A percentile compares a stretch with the other conserved stretches of the same genome.
Evolutionary conservation across 2,113 vertebrate species (phyloP).

Genomic region (Lepus americanus): DNA sequence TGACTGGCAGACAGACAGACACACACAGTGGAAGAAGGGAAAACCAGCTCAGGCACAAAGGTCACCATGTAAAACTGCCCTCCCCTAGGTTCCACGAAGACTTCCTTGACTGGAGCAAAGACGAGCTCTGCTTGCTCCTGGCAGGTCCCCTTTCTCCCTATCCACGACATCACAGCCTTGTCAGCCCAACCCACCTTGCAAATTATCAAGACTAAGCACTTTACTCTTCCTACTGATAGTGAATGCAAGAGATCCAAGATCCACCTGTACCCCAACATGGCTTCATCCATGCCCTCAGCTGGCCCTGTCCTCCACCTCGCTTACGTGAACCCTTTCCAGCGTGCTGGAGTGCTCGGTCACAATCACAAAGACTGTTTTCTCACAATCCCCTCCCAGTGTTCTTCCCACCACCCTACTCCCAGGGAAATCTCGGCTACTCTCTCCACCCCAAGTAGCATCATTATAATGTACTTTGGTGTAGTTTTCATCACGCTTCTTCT

Average conservation of each 20-base stretch:
- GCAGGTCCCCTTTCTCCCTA: neutral
- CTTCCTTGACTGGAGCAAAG: neutral
- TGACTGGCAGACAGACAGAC: neutral
- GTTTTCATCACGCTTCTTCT: conserved; percentile 52
- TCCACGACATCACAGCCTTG: neutral
- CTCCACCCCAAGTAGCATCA: neutral
- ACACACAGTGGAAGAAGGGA: neutral
- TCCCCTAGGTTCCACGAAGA: neutral
- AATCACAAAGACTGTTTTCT: neutral
- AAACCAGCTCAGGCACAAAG: neutral
- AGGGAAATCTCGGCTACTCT: neutral
- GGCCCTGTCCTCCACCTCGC: neutral
- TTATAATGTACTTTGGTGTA: neutral
- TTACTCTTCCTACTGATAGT: neutral
- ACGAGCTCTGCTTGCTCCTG: neutral
- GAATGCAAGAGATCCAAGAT: neutral
- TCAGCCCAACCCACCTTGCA: neutral
- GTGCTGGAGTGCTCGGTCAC: neutral
- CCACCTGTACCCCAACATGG: neutral
- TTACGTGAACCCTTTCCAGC: neutral
- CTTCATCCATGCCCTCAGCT: neutral
- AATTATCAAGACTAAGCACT: neutral
- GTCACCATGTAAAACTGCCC: neutral
- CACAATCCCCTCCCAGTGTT: neutral
- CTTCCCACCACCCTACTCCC: neutral